Evolutionary conservation across 1,140 invertebrate species (phyloP).

Genomic region (Brachystomella parvula): DNA sequence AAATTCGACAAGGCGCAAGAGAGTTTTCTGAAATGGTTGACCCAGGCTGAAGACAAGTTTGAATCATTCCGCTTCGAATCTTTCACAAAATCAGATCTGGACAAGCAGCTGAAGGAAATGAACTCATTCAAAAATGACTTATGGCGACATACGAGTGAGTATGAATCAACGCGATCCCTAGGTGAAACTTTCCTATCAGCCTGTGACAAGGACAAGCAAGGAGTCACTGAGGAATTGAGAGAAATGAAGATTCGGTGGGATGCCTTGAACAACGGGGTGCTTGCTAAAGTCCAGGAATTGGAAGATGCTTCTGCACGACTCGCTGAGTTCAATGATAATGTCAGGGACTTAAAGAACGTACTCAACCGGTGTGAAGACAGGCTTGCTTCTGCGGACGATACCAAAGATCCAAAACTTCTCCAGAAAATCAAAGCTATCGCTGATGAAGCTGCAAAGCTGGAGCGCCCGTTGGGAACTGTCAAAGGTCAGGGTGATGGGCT

Average conservation of each 20-base stretch:
- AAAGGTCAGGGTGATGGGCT: conserved; percentile 65
- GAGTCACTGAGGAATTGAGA: conserved; percentile 70
- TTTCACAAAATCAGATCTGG: conserved; percentile 76
- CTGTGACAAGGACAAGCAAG: conserved; percentile 83
- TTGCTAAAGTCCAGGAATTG: conserved; percentile 62
- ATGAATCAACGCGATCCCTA: conserved; percentile 72
- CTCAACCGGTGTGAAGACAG: conserved; percentile 81
- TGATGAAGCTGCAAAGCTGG: conserved; percentile 65
- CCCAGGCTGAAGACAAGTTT: conserved; percentile 75
- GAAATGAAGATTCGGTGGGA: conserved; percentile 82
- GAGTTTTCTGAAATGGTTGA: conserved; percentile 77
- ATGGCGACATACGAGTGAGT: conserved; percentile 81
- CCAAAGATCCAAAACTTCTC: conserved; percentile 69
- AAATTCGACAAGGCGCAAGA: conserved; percentile 79
- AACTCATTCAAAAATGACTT: conserved; percentile 85
- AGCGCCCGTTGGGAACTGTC: conserved; percentile 65
- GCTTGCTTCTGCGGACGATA: conserved; percentile 64
- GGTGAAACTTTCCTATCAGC: conserved; percentile 73
- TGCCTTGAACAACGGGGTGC: conserved; percentile 63
- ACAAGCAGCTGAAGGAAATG: conserved; percentile 79
- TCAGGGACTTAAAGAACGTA: conserved; percentile 69
- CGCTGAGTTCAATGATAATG: conserved; percentile 70
- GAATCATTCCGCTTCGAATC: conserved; percentile 63
- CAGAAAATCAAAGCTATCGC: conserved; percentile 68
- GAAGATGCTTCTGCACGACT: conserved; percentile 76